Evolutionary conservation across 2,113 vertebrate species (phyloP).

Genomic region (Jaculus jaculus): DNA sequence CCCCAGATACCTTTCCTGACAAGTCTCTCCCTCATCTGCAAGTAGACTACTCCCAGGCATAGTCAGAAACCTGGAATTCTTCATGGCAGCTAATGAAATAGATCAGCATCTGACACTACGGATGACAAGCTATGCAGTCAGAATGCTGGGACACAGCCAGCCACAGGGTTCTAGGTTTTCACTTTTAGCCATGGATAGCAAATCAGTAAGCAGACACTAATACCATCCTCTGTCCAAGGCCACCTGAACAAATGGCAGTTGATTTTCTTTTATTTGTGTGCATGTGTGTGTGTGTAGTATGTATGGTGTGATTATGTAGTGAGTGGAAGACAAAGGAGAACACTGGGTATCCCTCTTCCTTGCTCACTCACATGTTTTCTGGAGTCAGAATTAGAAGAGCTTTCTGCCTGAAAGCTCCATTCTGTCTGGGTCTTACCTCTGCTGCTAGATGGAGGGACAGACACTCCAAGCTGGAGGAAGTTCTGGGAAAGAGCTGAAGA

Average conservation of each 20-base stretch:
- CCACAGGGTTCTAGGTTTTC: not conserved
- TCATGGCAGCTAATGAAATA: not conserved
- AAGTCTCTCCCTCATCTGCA: not conserved
- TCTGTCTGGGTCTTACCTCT: not conserved
- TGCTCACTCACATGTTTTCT: too few relatives aligned
- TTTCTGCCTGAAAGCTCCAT: constrained; percentile 49
- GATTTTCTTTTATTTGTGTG: too few relatives aligned
- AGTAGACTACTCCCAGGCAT: not conserved
- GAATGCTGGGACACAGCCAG: not conserved
- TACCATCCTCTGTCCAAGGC: too few relatives aligned
- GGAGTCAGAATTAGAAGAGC: constrained; percentile 52
- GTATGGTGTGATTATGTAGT: too few relatives aligned
- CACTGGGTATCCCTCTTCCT: too few relatives aligned
- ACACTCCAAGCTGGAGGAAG: not conserved
- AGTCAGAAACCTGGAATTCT: not conserved
- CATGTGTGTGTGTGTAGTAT: too few relatives aligned
- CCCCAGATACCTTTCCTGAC: not conserved
- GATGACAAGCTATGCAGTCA: not conserved
- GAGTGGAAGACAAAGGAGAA: too few relatives aligned
- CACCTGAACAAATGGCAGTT: too few relatives aligned
- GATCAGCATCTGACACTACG: not conserved
- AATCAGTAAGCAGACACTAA: not conserved
- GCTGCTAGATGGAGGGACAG: not conserved
- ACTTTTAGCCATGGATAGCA: not conserved
- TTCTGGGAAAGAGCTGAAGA: not conserved